Evolutionary conservation across 92 coral and sea anemone species (phyloP), one percentile per base, ranked within the genome.

Genomic region (Parazoanthus darwini): DNA sequence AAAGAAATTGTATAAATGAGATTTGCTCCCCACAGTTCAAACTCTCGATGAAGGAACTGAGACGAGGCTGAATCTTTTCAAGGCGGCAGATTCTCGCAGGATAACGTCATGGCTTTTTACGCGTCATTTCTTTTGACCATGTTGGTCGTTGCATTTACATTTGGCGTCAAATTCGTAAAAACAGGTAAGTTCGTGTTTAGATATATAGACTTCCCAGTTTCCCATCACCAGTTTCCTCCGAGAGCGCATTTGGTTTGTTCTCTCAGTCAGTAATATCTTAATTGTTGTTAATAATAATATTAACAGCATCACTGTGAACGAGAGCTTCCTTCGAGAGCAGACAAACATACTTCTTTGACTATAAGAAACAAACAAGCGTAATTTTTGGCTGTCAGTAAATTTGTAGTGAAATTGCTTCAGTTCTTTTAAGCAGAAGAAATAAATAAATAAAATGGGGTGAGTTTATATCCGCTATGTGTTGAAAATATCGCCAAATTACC

Each of bases 201-300:
- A 76, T 50, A 6, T 18, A 20, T 29, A 73, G 77, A 73, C 18
- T 36, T 43, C 6, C 77, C 38, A 18, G 37, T 50, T 39, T 39
- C 42, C 42, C 42, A 39, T 39, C 42, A 39, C 77, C 63, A 18
- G 37, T 50, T 71, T 71, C 36, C 59, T 23, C 79, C n/a, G 23
- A 71, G 3, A 33, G 14, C 29, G 79, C 8, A 22, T 51, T 71
- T 29, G 36, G 59, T 70, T 82, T 83, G 65, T 70, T 70, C 87
- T 83, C 26, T 46, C 78, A 46, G 23, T 16, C 29, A 82, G 73
- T 63, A 82, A 71, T 84, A 29, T 48, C 68, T 84, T 84, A 84
- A 84, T 84, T 84, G 87, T 46, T 71, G 74, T 74, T 84, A 84
- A 84, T 84, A 68, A 67, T 68, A 71, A 44, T 70, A 46, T 84